Conservation (phyloP, 1,140 invertebrate genomes). For the Stegodyphus dumicola region DNA sequence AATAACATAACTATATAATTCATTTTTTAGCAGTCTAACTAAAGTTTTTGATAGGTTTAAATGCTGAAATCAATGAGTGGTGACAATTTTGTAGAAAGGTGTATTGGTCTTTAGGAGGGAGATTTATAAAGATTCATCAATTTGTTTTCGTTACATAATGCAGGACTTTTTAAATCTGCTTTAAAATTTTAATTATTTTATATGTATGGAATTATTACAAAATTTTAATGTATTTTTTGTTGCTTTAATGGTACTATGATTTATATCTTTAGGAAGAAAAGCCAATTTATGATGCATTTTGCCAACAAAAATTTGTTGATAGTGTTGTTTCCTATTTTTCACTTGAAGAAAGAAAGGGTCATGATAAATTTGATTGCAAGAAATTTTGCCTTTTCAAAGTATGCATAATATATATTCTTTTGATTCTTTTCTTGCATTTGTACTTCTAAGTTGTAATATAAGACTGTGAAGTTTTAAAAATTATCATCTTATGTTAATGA, state of each 20-base stretch:
- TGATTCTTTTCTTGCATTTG: neutral
- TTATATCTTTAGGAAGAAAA: conserved; percentile 71
- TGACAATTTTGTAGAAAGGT: too few species aligned
- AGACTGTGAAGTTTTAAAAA: too few species aligned
- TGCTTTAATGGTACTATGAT: neutral
- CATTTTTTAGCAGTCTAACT: too few species aligned
- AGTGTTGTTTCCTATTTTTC: conserved; percentile 81
- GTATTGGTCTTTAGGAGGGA: too few species aligned
- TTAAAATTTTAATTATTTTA: neutral
- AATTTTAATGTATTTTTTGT: conserved; percentile 1
- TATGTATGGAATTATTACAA: neutral
- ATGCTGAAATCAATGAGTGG: too few species aligned
- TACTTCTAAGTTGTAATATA: too few species aligned
- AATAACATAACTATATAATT: too few species aligned
- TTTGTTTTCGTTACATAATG: too few species aligned
- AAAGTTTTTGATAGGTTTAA: too few species aligned
- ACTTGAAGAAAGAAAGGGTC: conserved; percentile 88
- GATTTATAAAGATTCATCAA: too few species aligned
- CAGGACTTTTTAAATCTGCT: too few species aligned
- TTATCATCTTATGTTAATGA: too few species aligned
- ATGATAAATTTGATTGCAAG: conserved; percentile 80
- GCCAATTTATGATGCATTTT: conserved; percentile 79
- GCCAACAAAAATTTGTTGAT: conserved; percentile 76
- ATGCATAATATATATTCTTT: conserved; percentile 51
- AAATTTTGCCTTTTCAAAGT: conserved; percentile 77